These are phyloP conservation scores for Notospermus geniculatus DNA, from an alignment of 1,140 invertebrate genomes.

Conservation along the genomic window DNA sequence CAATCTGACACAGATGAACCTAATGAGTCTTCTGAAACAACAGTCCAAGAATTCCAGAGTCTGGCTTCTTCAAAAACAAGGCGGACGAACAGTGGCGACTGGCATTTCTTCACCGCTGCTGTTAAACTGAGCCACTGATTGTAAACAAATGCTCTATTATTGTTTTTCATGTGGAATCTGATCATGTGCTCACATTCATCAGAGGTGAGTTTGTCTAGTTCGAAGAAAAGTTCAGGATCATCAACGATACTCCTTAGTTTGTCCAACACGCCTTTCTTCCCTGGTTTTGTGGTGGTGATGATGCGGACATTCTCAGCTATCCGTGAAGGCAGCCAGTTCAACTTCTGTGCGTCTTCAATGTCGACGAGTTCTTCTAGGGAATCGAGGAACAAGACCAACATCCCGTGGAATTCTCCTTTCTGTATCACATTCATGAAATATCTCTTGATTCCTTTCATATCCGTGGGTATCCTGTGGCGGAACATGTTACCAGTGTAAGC, in stretches of 20 bases:
- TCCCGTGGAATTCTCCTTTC: conserved; percentile 39
- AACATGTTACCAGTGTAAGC: conserved; percentile 30
- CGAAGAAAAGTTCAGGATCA: conserved; percentile 25
- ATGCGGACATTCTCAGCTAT: conserved; percentile 46
- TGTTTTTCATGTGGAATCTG: conserved; percentile 29
- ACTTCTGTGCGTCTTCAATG: conserved; percentile 33
- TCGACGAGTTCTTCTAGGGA: conserved; percentile 39
- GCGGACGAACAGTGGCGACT: conserved; percentile 32
- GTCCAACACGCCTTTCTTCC: conserved; percentile 27
- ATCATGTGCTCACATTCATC: conserved; percentile 36
- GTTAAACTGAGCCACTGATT: conserved; percentile 38
- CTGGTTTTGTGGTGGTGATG: conserved; percentile 38
- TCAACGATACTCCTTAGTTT: conserved; percentile 32
- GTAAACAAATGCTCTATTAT: conserved; percentile 61
- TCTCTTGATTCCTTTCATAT: conserved; percentile 33
- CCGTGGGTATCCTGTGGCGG: conserved; percentile 30
- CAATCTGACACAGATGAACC: conserved; percentile 25
- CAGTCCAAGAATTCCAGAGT: conserved; percentile 36
- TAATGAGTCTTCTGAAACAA: conserved; percentile 17
- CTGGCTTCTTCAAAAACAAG: conserved; percentile 30
- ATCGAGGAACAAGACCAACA: conserved; percentile 47
- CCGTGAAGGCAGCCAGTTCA: conserved; percentile 47
- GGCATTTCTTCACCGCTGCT: conserved; percentile 30
- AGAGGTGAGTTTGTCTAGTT: conserved; percentile 29
- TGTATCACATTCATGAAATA: conserved; percentile 40